These are phyloP conservation scores for Bradynema listronoti DNA, from an alignment of 1,140 invertebrate genomes.

Conservation along the genomic window DNA sequence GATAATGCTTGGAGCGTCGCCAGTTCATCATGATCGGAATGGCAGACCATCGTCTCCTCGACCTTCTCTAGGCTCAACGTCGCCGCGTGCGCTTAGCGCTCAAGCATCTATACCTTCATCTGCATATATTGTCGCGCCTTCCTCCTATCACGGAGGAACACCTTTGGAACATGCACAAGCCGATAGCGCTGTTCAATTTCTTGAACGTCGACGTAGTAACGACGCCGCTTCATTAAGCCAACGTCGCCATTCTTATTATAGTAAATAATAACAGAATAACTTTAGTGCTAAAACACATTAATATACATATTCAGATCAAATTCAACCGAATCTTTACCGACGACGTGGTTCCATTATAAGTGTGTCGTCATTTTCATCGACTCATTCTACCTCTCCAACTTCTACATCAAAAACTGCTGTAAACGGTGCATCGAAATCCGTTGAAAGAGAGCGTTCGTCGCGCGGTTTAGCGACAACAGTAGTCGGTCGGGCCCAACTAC, in stretches of 20 bases:
- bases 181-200: slow-evolving; percentile 5
- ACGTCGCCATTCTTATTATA: too few relatives aligned
- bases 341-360: slow-evolving; percentile 6
- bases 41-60: too few relatives aligned
- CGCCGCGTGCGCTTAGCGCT: too few relatives aligned
- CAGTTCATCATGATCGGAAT: too few relatives aligned
- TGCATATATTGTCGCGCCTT: too few relatives aligned
- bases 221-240: too few relatives aligned
- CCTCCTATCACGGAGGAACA: too few relatives aligned
- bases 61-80: too few relatives aligned
- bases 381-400: neutral
- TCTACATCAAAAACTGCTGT: neutral
- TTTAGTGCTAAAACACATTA: too few relatives aligned
- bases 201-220: neutral
- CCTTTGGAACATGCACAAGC: slow-evolving; percentile 6
- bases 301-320: slow-evolving; percentile 14
- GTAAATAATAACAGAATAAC: too few relatives aligned
- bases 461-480: neutral
- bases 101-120: too few relatives aligned
- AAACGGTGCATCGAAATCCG: neutral
- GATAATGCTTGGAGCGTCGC: too few relatives aligned
- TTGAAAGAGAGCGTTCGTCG: neutral
- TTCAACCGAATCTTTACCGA: slow-evolving; percentile 20
- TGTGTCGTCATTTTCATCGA: slow-evolving; percentile 9
- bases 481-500: slow-evolving; percentile 14